Evolutionary conservation across 2,888 invertebrate genomes (phyloP), one percentile per base, ranked within the genome.

Genomic region (Byasa hedistus): DNA sequence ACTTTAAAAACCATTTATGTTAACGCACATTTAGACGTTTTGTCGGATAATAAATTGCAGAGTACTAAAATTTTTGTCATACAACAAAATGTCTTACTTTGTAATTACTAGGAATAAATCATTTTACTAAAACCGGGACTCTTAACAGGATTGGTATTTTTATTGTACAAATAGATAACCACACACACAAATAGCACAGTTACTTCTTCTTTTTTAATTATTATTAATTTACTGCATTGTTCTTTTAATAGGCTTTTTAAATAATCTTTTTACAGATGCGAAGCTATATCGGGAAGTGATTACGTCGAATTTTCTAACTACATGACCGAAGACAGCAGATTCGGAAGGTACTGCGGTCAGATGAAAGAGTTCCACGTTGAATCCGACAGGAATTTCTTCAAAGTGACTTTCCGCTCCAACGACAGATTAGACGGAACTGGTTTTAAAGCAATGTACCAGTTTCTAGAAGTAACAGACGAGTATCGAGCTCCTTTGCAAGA

Each of bases 301-400:
- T 98, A 96, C 87, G 96, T 99, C 63, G 97, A 98, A 85, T 98
- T 99, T 89, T 98, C 98, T 58, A 99, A 99, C 92, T 98, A 96
- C 83, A 94, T 96, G 93, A 95, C 96, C 70, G 94, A 95, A 74
- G 99, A 99, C 89, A 94, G 96, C 79, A 97, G 98, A 85, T 97
- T 96, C 86, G 94, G 95, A 59, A 94, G 97, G 78, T 96, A 97
- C 83, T 99, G 99, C 84, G 98, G 98, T 10, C 95, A 95, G 76
- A 93, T 95, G 84, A 94, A 94, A 77, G 95, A 96, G 77, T 96
- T 97, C 81, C 94, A 95, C 79, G 94, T 97, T 54, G 95, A 95
- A 75, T 98, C 98, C 7, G 98, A 98, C 80, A 94, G 96, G 68
- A 95, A 96, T 79, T 99, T 98, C 92, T 99, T 99, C 91, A 94